Conservation (phyloP, 2,888 invertebrate species). For the Coleophora deauratella region DNA sequence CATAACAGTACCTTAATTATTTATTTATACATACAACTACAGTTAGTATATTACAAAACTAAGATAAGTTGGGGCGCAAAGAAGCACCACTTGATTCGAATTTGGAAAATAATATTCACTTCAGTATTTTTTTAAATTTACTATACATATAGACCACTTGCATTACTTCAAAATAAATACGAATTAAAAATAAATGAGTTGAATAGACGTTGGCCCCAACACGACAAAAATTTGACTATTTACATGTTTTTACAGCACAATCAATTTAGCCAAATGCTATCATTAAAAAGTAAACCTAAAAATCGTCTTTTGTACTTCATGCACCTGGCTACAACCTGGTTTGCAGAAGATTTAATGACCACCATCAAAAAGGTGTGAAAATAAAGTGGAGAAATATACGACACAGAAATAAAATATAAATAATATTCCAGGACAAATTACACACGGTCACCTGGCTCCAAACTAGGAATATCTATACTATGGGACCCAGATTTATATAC, state of each 20-base stretch:
- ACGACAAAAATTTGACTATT: slow-evolving; percentile 5
- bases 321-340: slow-evolving; percentile 13
- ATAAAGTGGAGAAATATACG: no score
- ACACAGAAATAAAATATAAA: slow-evolving; percentile 12
- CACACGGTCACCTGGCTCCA: no score
- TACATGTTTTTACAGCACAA: slow-evolving; percentile 3
- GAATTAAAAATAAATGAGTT: not conserved
- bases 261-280: not conserved
- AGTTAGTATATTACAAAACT: not conserved
- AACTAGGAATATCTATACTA: slow-evolving; percentile 23
- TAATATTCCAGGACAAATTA: no score
- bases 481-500: slow-evolving; percentile 17
- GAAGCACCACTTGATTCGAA: not conserved
- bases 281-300: slow-evolving; percentile 10
- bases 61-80: slow-evolving; percentile 14
- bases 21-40: no score
- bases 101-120: no score
- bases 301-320: slow-evolving; percentile 19
- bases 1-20: slow-evolving; percentile 16
- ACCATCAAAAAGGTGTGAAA: no score
- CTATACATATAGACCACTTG: not conserved
- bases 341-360: no score
- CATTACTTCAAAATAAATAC: not conserved
- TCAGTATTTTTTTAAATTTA: no score
- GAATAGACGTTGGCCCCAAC: slow-evolving; percentile 7